Base-by-base conservation (phyloP, 2,113 vertebrate genomes). In the Desmodus rotundus region DNA sequence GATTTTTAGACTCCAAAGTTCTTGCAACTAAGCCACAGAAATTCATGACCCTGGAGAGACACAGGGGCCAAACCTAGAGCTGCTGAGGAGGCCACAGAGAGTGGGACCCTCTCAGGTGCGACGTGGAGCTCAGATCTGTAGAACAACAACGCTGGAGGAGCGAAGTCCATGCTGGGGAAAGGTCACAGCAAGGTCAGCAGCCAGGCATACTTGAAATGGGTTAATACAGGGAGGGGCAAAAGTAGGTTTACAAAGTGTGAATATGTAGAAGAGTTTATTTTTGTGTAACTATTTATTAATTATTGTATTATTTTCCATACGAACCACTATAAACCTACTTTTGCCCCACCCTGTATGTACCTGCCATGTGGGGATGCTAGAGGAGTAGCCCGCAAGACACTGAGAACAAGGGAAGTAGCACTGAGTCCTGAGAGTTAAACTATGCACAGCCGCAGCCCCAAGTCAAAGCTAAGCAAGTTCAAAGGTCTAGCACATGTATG, bases 41-140 rank as follows among this genome's bases (percentile, higher is more conserved):
- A 73, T 20, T 58, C 20, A 45, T 10, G 50, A 33, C 24, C 13
- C 58, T 31, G 70, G 41, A 87, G 85, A 92, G 74, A 83, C 15
- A 56, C 33, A n/a, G 83, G 82, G 41, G 45, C 45, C 74, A 38
- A 67, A 38, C 33, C 61, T 56, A 82, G 83, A 76, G 67, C 33
- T 15, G 1, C 7, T 3, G 33, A 56, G 82, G 28, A 36, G 12
- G 45, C 12, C 50, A n/a, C 68, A 2, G 31, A 52, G 19, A 7
- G 7, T 4, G 2, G 26, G 14, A 45, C 31, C 33, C 52, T 36
- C 17, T 24, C 1, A 1, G 31, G 54, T 28, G 28, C 2, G 1
- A 5, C 9, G 22, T 19, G 52, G 47, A 36, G 9, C 26, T 38
- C 41, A 12, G 61, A 13, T 24, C 3, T 17, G 16, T 2, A 47